These are phyloP conservation scores for Melipona quadrifasciata DNA, from an alignment of 1,140 invertebrate species.

Conservation along the genomic window DNA sequence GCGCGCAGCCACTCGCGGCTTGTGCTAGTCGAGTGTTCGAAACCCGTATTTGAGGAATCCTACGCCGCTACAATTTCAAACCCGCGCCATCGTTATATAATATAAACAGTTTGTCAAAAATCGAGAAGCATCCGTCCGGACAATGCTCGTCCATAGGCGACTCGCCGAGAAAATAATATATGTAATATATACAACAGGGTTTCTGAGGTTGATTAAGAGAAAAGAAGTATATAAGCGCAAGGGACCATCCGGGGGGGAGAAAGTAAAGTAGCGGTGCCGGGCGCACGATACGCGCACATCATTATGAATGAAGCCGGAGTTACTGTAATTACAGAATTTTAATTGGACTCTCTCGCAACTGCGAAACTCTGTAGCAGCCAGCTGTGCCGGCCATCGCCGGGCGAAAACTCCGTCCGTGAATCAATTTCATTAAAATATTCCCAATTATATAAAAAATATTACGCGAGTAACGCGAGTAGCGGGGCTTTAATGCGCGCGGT, in stretches of 20 bases:
- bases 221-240: background rate
- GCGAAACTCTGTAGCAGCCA: slow-evolving; percentile 1
- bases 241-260: background rate
- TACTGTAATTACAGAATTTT: slow-evolving; percentile 45
- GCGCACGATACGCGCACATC: slow-evolving; percentile 7
- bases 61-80: too few species aligned
- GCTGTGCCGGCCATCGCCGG: too few species aligned
- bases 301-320: slow-evolving; percentile 36
- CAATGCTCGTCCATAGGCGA: background rate
- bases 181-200: background rate
- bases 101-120: background rate
- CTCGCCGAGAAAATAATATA: background rate
- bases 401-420: background rate
- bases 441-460: slow-evolving; percentile 23
- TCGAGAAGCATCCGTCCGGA: background rate
- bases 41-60: too few species aligned
- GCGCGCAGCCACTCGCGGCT: too few species aligned
- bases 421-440: slow-evolving; percentile 40
- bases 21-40: too few species aligned
- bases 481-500: too few species aligned
- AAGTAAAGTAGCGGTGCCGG: slow-evolving; percentile 6
- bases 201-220: background rate
- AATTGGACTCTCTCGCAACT: slow-evolving; percentile 35
- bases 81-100: too few species aligned
- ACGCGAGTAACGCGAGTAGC: background rate